Conservation (phyloP, 2,797 vertebrate species). For the Hippocampus kuda region DNA sequence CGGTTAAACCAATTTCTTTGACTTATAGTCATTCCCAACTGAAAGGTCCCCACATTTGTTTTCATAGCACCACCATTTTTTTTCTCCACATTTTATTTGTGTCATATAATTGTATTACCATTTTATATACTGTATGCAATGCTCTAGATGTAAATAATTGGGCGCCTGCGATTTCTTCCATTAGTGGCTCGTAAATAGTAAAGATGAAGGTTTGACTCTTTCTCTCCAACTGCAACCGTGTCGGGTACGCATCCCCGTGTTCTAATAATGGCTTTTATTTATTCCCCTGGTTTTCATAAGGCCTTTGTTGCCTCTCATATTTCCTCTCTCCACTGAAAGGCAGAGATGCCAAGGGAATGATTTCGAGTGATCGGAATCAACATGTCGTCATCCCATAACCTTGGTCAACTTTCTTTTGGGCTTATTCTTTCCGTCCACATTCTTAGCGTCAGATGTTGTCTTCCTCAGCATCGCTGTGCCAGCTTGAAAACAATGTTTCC, state of each 20-base stretch:
- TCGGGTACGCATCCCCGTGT: conserved; percentile 16
- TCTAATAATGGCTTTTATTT: conserved; percentile 49
- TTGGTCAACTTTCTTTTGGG: conserved; percentile 22
- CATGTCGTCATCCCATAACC: conserved; percentile 25
- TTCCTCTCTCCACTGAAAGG: conserved; percentile 33
- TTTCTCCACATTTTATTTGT: too few relatives aligned
- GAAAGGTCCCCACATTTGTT: neutral
- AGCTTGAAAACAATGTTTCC: conserved; percentile 18
- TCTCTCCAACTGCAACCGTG: conserved; percentile 16
- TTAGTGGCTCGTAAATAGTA: neutral
- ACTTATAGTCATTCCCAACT: neutral
- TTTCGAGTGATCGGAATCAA: conserved; percentile 44
- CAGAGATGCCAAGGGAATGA: conserved; percentile 33
- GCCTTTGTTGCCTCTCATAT: conserved; percentile 42
- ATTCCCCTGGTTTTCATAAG: conserved; percentile 39
- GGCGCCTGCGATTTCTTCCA: neutral
- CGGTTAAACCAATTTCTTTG: neutral
- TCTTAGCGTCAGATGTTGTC: conserved; percentile 7
- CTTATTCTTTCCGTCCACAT: neutral
- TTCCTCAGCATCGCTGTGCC: conserved; percentile 28
- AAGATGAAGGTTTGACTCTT: conserved; percentile 1
- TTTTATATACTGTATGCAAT: neutral
- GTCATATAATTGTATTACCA: too few relatives aligned
- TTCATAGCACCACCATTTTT: too few relatives aligned
- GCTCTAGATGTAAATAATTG: neutral